Evolutionary conservation across 2,888 invertebrate genomes (phyloP), one percentile per base, ranked within the genome.

Genomic region (Caenorhabditis macrosperma): DNA sequence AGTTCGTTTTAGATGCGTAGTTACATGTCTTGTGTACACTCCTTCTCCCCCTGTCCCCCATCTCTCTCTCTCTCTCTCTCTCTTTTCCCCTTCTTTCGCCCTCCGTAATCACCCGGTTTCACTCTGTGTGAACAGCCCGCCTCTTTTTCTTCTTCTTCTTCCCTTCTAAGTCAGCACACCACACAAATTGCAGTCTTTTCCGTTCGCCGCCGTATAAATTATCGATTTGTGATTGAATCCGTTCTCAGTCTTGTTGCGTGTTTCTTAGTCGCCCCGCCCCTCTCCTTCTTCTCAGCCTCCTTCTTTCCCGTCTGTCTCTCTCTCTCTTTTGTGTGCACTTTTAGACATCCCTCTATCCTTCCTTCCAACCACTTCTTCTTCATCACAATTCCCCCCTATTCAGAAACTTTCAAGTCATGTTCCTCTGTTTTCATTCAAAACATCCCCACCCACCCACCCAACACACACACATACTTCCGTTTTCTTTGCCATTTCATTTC

Each of bases 181-280:
- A 12, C 35, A 35, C n/a, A 28, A 17, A 44, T 44, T 44, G 22
- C 26, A 48, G 48, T 48, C 20, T 54, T 30, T 5, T 28, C 33
- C 54, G 24, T 15, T 28, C 54, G 28, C 55, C 55, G 38, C 64
- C 59, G 22, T 64, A 64, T 74, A 74, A 74, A 64, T 74, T 74
- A 74, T 74, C 74, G 64, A 74, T 74, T 74, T 74, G 74, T 74
- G 74, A 74, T 74, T 74, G 74, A 64, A 74, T 74, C 64, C 67
- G 75, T 75, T 75, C 75, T 75, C 75, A 67, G 67, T 75, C 67
- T 75, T 66, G 75, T 67, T 75, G 75, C 75, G 66, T 75, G 75
- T 75, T 60, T 60, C 46, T 60, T 75, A 60, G 52, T 67, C 52
- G 38, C 54, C 55, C 66, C 48, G n/a, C 59, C 12, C 59, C 28